A percentile compares a stretch with the other conserved stretches of the same genome.
phyloP scores from a whole-genome alignment of 2,113 vertebrate species.

The Psilopogon haemacephalus region DNA sequence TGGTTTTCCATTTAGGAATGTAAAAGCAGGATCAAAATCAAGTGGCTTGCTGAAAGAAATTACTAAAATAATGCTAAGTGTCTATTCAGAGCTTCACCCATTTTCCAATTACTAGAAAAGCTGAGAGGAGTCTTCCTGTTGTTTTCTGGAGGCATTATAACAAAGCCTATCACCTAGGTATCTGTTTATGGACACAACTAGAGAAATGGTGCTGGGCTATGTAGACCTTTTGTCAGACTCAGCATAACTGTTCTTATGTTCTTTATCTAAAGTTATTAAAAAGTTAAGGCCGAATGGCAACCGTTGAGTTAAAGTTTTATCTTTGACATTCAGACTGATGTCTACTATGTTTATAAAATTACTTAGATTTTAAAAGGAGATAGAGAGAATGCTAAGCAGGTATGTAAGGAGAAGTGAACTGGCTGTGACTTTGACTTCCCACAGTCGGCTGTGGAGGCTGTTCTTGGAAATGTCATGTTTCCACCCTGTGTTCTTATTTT shows the following conservation, averaged over 20 bases:
- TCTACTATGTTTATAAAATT: not conserved
- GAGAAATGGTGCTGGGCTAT: not conserved
- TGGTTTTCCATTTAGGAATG: not conserved
- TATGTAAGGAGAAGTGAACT: not conserved
- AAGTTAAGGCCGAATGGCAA: not conserved
- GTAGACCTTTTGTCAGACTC: not conserved
- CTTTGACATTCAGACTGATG: not conserved
- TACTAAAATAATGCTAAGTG: not conserved
- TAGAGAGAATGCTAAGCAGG: not conserved
- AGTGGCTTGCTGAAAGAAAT: not conserved
- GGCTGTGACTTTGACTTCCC: not conserved
- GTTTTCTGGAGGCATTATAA: not conserved
- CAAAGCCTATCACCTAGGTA: not conserved
- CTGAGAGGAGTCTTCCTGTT: not conserved
- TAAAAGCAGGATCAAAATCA: not conserved
- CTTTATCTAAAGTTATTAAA: not conserved
- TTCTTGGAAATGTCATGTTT: not conserved
- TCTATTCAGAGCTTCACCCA: not conserved
- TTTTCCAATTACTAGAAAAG: not conserved
- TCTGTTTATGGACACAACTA: not conserved
- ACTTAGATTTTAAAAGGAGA: not conserved
- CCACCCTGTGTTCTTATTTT: not conserved
- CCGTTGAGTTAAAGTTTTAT: not conserved
- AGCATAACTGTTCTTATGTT: not conserved
- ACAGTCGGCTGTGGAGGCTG: not conserved